Evolutionary conservation across 2,113 vertebrate species (phyloP), one percentile per base, ranked within the genome.

Genomic region (Urocynchramus pylzowi): DNA sequence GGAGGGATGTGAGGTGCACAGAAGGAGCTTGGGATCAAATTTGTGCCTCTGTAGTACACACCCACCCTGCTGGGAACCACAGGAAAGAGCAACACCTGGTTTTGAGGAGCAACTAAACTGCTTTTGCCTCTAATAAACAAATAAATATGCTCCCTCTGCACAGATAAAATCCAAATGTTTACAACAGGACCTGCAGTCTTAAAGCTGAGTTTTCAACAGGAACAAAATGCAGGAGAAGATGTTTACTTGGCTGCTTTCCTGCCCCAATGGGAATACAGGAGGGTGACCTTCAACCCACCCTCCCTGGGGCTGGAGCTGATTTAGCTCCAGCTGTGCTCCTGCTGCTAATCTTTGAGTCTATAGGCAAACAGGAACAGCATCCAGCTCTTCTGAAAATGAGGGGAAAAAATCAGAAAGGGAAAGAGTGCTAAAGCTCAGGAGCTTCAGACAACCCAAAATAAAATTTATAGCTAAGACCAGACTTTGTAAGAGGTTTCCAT

Each of bases 211-310:
- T 65, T 65, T 50, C 16, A 74, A 12, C 1, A 16, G 13, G 31
- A 73, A 37, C 27, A 57, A 82, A 77, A 61, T 9, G 31, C 42
- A 57, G 56, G 47, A 52, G 47, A 47, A 92, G 22, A 11, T 41
- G 37, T 73, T 73, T 30, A 20, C 27, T 73, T 4, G 6, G 42
- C 49, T 7, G 5, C 20, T 21, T 44, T 82, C 60, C 31, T 16
- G 16, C 23, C 37, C 52, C 4, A 0, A 5, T 26, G 77, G 60
- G 61, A 84, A 23, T 42, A 57, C 0, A 0, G 45, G n/a, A 53
- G 27, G 33, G 26, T 27, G 50, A 71, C n/a, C 52, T 76, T 69
- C 11, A 17, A 33, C 33, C 52, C 18, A 37, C 1, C 2, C 59
- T 52, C 13, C 1, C 41, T 19, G 45, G 7, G 35, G 60, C 56